A percentile compares a stretch with the other conserved stretches of the same genome.
Conservation (phyloP, 2,888 invertebrate genomes). For the Tachina lurida region DNA sequence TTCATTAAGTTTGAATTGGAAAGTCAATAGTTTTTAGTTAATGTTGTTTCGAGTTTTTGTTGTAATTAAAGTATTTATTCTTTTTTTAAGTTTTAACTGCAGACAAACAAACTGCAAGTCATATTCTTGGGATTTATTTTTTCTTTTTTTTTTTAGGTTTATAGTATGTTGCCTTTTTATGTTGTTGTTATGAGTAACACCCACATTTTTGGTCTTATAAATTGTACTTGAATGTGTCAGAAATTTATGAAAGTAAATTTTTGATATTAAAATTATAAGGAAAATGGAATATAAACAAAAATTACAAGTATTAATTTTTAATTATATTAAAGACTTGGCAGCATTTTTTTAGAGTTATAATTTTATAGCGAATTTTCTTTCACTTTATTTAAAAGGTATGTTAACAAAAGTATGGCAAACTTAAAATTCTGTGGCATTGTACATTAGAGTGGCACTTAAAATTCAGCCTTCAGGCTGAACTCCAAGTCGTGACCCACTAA, state of each 20-base stretch:
- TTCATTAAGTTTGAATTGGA: conserved; percentile 11
- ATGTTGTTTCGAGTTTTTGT: neutral
- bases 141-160: neutral
- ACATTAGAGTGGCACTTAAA: no score
- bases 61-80: conserved; percentile 31
- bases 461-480: no score
- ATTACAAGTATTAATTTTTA: no score
- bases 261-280: neutral
- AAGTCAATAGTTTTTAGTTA: conserved; percentile 27
- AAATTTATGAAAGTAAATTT: conserved; percentile 14
- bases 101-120: conserved; percentile 45
- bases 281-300: no score
- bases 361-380: no score
- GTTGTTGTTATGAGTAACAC: conserved; percentile 5
- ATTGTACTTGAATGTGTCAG: conserved; percentile 34
- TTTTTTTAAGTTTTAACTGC: neutral
- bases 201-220: conserved; percentile 2
- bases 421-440: no score
- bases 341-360: no score
- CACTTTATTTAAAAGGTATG: no score
- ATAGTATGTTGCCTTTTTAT: neutral
- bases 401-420: no score
- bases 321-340: no score
- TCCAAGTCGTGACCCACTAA: no score
- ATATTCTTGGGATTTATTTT: conserved; percentile 27